These are phyloP conservation scores for Cephus rjabovi DNA, from an alignment of 2,888 invertebrate species.

Conservation along the genomic window DNA sequence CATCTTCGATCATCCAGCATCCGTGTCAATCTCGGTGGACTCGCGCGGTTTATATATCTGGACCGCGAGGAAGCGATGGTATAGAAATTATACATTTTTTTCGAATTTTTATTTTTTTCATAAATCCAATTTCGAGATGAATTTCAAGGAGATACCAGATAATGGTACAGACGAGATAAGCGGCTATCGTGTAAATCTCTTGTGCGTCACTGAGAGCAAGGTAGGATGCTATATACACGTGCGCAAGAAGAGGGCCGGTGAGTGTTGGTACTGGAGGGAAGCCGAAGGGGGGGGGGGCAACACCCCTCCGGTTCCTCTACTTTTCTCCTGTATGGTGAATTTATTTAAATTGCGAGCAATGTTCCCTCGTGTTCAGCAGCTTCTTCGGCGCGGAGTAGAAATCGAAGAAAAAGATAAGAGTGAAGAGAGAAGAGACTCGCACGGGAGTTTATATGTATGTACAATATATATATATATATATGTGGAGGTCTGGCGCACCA, in stretches of 20 bases:
- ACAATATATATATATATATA: conserved; percentile 13
- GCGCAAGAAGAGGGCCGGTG: neutral
- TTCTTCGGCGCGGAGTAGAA: conserved; percentile 43
- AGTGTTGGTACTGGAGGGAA: neutral
- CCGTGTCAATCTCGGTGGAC: conserved; percentile 35
- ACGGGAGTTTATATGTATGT: conserved; percentile 15
- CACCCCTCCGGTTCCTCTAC: neutral
- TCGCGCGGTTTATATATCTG: neutral
- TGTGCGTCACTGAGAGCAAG: too few species aligned
- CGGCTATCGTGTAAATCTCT: neutral
- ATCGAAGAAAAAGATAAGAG: conserved; percentile 17
- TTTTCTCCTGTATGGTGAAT: conserved; percentile 45
- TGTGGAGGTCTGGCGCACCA: conserved; percentile 2
- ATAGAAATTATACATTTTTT: neutral
- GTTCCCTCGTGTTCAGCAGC: conserved; percentile 65
- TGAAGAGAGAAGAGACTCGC: conserved; percentile 13
- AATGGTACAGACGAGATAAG: neutral
- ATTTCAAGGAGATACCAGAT: neutral
- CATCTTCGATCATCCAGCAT: conserved; percentile 22
- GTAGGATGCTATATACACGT: neutral
- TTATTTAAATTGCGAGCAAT: conserved; percentile 66
- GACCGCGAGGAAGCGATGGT: neutral
- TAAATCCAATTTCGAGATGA: neutral
- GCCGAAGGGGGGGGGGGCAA: neutral
- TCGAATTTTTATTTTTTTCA: neutral